Conservation (phyloP, 2,888 invertebrate species). For the Sialis lutaria region DNA sequence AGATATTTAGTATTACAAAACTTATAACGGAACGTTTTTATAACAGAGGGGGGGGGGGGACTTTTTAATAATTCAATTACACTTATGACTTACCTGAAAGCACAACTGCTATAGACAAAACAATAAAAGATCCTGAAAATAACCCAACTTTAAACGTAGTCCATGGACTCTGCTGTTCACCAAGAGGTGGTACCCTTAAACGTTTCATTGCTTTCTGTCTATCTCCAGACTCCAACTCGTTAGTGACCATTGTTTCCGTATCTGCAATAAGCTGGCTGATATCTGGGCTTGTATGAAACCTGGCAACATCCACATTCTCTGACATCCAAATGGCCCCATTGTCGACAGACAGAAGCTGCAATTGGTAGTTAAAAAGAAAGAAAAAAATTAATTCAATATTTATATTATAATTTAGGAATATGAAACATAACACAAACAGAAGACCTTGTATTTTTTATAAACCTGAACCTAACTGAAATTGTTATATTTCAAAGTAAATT, state of each 20-base stretch:
- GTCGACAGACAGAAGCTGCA: slow-evolving; percentile 43
- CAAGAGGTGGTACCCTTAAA: slow-evolving; percentile 67
- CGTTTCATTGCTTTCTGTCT: slow-evolving; percentile 76
- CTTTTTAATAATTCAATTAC: slow-evolving; percentile 14
- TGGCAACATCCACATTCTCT: slow-evolving; percentile 62
- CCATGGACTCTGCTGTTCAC: slow-evolving; percentile 68
- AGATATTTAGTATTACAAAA: no score
- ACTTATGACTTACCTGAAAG: slow-evolving; percentile 35
- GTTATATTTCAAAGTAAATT: no score
- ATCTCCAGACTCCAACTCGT: slow-evolving; percentile 60
- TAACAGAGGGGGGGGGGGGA: neutral
- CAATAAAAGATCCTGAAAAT: slow-evolving; percentile 66
- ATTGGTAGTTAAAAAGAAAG: slow-evolving; percentile 7
- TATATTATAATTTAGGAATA: neutral
- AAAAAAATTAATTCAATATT: neutral
- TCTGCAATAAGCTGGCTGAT: slow-evolving; percentile 69
- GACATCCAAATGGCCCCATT: slow-evolving; percentile 63
- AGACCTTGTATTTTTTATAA: neutral
- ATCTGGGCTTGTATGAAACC: slow-evolving; percentile 71
- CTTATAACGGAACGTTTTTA: neutral
- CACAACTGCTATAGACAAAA: slow-evolving; percentile 52
- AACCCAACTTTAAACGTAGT: slow-evolving; percentile 73
- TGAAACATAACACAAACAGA: neutral
- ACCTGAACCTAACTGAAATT: no score
- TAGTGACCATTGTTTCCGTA: slow-evolving; percentile 53